Base-by-base conservation (phyloP, 2,113 vertebrate species). In the Hydrochoerus hydrochaeris region DNA sequence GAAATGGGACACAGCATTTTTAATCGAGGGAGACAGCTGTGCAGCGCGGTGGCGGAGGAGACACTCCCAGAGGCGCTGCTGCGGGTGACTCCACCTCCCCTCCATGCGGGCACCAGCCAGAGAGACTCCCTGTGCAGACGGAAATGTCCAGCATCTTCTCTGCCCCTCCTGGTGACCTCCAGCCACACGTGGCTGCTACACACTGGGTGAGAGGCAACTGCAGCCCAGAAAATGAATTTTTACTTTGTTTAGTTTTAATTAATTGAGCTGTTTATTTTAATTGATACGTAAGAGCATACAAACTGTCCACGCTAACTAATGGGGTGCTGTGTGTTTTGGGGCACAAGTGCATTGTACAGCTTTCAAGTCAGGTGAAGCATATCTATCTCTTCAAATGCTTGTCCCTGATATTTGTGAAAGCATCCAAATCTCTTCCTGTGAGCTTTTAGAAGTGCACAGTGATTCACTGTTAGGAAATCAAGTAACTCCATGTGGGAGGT, bases 41-140 rank as follows among this genome's bases (percentile, higher is more conserved):
- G 11, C 16, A 57, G 5, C 11, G 3, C 3, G 5, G 3, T 32
- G 26, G 58, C 1, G 10, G 44, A 75, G 28, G 14, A 12, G 60
- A 49, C 13, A 1, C 30, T 4, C 77, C 3, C 14, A 0, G 62
- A 30, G 46, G 11, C 1, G 19, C 7, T 4, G 7, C 1, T 11
- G 46, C 8, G 0, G 4, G 0, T 16, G 30, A 19, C 3, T 26
- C 57, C 80, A 8, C 1, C 2, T 30, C 11, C 14, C 2, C 24
- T 65, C 28, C 22, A 1, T 5, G 20, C 20, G 19, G 1, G 26
- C 17, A 0, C 35, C 1, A 4, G 2, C 38, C 52, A 11, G 38
- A 0, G 5, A 35, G 2, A 0, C 12, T 2, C 60, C 16, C 71
- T 1, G 4, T 20, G 11, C 1, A 5, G 49, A 2, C 0, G 44